These are phyloP conservation scores for Nemurella pictetii DNA, from an alignment of 2,888 invertebrate genomes.

Conservation along the genomic window DNA sequence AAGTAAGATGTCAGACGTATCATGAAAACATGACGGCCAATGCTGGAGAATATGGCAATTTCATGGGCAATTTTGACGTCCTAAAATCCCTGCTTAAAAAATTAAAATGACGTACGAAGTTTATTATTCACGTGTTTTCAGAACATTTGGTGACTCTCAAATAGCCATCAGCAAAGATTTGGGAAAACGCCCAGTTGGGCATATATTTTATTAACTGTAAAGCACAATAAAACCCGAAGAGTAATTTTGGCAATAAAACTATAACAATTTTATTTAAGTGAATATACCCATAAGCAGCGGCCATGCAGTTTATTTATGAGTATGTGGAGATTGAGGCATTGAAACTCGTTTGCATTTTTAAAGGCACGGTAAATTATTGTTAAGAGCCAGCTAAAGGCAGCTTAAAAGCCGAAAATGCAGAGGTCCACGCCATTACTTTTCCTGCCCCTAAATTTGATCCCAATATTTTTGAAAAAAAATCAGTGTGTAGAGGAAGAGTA, in stretches of 20 bases:
- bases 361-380: not conserved
- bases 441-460: too few species aligned
- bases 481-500: too few species aligned
- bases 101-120: not conserved
- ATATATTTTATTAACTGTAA: not conserved
- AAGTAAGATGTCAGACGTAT: not conserved
- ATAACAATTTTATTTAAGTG: not conserved
- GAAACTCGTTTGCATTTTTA: not conserved
- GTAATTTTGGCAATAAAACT: not conserved
- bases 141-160: not conserved
- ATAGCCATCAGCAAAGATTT: not conserved
- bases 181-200: not conserved
- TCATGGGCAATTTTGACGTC: not conserved
- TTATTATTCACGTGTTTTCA: not conserved
- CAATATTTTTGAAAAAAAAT: too few species aligned
- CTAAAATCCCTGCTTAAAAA: not conserved
- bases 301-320: not conserved
- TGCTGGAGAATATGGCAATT: not conserved
- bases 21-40: not conserved
- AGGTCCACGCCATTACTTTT: too few species aligned
- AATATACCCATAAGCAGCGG: not conserved
- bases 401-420: too few species aligned
- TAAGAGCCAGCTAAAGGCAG: too few species aligned
- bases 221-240: not conserved
- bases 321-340: not conserved